Percentiles rank a stretch among this genome's conserved stretches.
These are phyloP conservation scores for Frankliniella intonsa DNA, from an alignment of 2,888 invertebrate species.

Conservation along the genomic window DNA sequence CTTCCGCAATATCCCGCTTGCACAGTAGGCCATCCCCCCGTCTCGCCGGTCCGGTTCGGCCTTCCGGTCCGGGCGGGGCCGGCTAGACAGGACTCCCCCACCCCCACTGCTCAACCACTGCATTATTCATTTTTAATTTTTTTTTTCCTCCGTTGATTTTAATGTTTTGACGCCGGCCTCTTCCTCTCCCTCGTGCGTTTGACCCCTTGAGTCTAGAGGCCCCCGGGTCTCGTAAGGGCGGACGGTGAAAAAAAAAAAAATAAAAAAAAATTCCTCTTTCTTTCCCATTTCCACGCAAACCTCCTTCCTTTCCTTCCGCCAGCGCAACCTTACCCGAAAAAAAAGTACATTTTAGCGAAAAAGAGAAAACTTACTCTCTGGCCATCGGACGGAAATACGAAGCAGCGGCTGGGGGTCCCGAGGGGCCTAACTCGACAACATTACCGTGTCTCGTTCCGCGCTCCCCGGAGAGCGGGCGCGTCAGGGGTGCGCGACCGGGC, in stretches of 20 bases:
- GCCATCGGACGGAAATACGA: neutral
- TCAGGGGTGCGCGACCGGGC: too few species aligned
- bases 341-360: too few species aligned
- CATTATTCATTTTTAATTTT: conserved; percentile 27
- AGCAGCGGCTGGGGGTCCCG: too few species aligned
- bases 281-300: neutral
- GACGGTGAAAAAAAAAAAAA: neutral
- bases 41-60: neutral
- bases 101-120: neutral
- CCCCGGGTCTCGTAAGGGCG: neutral
- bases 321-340: too few species aligned
- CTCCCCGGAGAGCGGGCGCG: too few species aligned
- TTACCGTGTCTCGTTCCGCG: too few species aligned
- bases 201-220: neutral
- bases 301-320: neutral
- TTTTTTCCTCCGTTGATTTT: neutral
- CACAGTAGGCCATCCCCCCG: neutral
- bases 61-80: too few species aligned
- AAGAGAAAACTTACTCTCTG: neutral
- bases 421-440: too few species aligned
- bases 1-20: too few species aligned
- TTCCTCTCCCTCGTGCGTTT: neutral
- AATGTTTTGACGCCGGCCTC: conserved; percentile 9
- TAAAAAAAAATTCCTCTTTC: neutral
- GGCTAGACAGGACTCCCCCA: neutral